Percentiles rank a stretch among this genome's conserved stretches.
Evolutionary conservation across 2,113 vertebrate genomes (phyloP).

Genomic region (Axis porcinus): DNA sequence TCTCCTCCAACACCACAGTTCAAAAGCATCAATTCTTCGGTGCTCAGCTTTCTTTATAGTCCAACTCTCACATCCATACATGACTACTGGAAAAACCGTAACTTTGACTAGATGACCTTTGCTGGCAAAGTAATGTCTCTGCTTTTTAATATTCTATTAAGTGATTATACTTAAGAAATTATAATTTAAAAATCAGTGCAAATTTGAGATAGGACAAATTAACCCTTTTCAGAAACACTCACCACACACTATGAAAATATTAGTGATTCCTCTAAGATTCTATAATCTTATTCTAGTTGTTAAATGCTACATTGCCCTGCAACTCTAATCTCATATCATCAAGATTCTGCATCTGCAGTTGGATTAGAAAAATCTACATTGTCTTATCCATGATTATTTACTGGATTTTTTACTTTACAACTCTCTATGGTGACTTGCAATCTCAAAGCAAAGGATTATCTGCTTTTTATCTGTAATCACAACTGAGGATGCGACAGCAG

Average conservation of each 20-base stretch:
- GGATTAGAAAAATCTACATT: background rate
- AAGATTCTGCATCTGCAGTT: background rate
- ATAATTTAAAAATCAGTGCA: background rate
- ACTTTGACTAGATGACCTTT: background rate
- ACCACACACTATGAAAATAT: background rate
- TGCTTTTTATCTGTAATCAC: background rate
- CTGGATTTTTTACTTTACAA: background rate
- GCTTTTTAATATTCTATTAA: background rate
- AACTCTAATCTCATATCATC: background rate
- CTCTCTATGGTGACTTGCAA: background rate
- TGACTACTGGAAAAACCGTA: background rate
- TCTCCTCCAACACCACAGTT: background rate
- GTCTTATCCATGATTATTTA: background rate
- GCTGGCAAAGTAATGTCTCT: background rate
- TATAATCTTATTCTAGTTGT: background rate
- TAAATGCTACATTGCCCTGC: background rate
- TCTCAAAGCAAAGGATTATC: background rate
- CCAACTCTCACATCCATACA: background rate
- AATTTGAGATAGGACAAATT: background rate
- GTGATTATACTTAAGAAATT: background rate
- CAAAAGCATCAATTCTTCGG: background rate
- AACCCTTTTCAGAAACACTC: background rate
- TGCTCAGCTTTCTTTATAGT: background rate
- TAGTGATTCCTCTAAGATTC: background rate
- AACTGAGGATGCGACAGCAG: background rate